phyloP scores from a whole-genome alignment of 2,113 vertebrate species.

The Rallus limicola region DNA sequence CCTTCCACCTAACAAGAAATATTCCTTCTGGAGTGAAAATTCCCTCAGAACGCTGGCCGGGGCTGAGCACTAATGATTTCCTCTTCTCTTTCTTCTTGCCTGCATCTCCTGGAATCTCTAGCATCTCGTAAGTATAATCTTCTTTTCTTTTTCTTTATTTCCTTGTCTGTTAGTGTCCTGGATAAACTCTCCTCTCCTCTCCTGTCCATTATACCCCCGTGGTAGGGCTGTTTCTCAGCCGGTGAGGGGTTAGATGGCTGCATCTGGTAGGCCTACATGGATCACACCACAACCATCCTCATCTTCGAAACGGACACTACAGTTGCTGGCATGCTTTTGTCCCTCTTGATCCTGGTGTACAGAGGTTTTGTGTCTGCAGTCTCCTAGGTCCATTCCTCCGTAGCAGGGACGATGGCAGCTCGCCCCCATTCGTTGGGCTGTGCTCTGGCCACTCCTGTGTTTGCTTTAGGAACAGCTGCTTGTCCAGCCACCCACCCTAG shows the following conservation, averaged over 20 bases:
- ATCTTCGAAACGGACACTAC: neutral
- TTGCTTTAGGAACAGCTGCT: neutral
- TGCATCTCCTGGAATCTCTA: neutral
- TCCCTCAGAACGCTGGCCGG: neutral
- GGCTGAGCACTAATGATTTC: conserved; percentile 39
- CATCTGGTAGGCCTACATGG: neutral
- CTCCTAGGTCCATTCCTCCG: neutral
- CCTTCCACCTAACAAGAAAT: neutral
- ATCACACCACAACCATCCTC: neutral
- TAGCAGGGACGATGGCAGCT: neutral
- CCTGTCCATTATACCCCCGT: neutral
- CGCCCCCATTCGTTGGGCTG: neutral
- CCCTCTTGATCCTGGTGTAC: neutral
- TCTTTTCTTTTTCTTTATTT: neutral
- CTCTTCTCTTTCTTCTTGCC: conserved; percentile 42
- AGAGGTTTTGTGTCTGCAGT: neutral
- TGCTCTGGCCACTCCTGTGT: neutral
- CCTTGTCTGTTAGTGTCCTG: conserved; percentile 20
- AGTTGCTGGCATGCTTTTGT: neutral
- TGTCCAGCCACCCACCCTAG: neutral
- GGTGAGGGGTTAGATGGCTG: neutral
- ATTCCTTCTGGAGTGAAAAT: neutral
- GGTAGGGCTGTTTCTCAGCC: neutral
- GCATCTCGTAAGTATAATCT: conserved; percentile 36
- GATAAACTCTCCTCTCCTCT: neutral